phyloP scores from a whole-genome alignment of 2,797 vertebrate genomes.

The Agapornis canus region DNA sequence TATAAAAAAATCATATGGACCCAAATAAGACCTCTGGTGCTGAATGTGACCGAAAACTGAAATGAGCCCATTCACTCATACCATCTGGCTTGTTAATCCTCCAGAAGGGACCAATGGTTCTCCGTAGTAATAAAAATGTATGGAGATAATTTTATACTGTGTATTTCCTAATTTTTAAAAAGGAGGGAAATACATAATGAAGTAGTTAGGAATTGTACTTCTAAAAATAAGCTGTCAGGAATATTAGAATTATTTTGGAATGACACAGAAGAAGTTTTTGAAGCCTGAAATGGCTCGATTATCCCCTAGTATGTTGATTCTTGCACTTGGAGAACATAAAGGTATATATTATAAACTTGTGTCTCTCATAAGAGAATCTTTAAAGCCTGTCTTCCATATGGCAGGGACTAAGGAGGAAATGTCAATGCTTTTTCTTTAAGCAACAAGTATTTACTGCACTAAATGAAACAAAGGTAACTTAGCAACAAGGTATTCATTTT shows the following conservation, averaged over 20 bases:
- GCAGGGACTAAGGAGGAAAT: constrained; percentile 26
- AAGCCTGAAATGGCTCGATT: constrained; percentile 15
- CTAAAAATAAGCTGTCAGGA: background rate
- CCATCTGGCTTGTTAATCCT: constrained; percentile 50
- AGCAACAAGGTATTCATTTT: constrained; percentile 49
- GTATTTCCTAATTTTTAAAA: constrained; percentile 11
- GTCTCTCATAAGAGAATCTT: constrained; percentile 34
- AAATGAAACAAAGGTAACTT: constrained; percentile 66
- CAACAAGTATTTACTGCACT: constrained; percentile 44
- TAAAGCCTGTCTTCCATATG: constrained; percentile 47
- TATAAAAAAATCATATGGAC: background rate
- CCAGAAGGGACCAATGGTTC: constrained; percentile 35
- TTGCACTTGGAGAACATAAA: constrained; percentile 21
- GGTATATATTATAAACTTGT: background rate
- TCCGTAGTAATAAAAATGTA: constrained; percentile 18
- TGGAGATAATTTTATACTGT: constrained; percentile 9
- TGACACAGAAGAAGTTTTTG: background rate
- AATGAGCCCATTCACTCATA: constrained; percentile 13
- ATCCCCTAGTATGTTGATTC: background rate
- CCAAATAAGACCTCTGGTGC: background rate
- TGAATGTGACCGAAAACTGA: constrained; percentile 41
- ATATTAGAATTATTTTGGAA: background rate
- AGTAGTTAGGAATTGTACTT: background rate
- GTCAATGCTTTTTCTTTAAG: constrained; percentile 45
- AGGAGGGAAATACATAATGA: background rate